phyloP scores from a whole-genome alignment of 2,888 invertebrate genomes.

The Luperina nickerlii region DNA sequence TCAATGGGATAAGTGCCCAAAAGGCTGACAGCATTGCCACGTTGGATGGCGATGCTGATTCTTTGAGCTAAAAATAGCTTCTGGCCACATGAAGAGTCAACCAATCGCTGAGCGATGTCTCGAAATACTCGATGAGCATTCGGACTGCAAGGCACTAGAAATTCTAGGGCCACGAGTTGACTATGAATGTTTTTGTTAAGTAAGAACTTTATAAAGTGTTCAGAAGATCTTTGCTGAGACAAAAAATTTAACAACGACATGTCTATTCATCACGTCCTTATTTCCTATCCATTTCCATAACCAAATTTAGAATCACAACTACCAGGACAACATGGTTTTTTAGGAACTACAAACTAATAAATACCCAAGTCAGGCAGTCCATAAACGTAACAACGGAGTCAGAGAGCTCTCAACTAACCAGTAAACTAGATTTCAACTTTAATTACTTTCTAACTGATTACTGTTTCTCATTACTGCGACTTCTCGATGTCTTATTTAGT shows the following conservation, averaged over 20 bases:
- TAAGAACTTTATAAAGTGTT: neutral
- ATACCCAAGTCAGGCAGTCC: slow-evolving; percentile 26
- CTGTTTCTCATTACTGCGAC: slow-evolving; percentile 64
- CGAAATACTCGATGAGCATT: no score
- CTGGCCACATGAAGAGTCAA: no score
- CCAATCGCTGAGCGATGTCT: no score
- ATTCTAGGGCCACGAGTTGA: no score
- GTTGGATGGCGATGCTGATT: no score
- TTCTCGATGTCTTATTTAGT: slow-evolving; percentile 60
- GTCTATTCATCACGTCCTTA: neutral
- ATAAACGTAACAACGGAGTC: slow-evolving; percentile 43
- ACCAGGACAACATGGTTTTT: slow-evolving; percentile 15
- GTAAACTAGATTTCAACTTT: slow-evolving; percentile 63
- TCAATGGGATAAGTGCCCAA: no score
- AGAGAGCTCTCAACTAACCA: slow-evolving; percentile 35
- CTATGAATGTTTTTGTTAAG: neutral
- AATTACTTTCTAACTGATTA: slow-evolving; percentile 67
- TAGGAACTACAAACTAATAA: slow-evolving; percentile 23
- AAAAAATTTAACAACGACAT: neutral
- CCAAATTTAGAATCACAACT: neutral
- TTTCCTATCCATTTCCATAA: neutral
- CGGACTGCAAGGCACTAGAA: no score
- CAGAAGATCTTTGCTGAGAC: neutral
- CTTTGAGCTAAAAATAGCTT: no score
- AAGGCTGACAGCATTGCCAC: no score